A percentile compares a stretch with the other conserved stretches of the same genome.
Conservation (phyloP, 1,140 invertebrate species). For the Drosophila hydei region DNA sequence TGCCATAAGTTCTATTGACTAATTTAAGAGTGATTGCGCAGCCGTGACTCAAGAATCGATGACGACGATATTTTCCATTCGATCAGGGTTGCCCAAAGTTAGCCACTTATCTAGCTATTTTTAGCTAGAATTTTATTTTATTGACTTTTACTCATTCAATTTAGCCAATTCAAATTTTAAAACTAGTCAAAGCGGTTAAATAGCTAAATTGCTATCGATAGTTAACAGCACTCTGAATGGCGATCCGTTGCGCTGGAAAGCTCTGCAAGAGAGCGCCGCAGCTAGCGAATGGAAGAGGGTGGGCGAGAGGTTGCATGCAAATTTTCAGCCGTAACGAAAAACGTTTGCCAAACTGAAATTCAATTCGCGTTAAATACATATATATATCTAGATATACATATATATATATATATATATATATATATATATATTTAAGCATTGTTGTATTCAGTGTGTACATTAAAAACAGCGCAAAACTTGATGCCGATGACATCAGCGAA, state of each 20-base stretch:
- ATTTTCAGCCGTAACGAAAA: constrained; percentile 6
- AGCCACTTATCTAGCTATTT: not conserved
- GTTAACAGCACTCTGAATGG: not conserved
- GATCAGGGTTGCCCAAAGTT: not conserved
- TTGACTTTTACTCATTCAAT: too few species aligned
- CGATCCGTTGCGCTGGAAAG: constrained; percentile 6
- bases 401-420: constrained; percentile 6
- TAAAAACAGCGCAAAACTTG: constrained; percentile 24
- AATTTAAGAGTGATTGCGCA: constrained; percentile 15
- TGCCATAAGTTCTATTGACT: constrained; percentile 25
- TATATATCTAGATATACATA: not conserved
- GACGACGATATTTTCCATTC: constrained; percentile 5
- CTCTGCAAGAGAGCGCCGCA: not conserved
- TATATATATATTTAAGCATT: constrained; percentile 9
- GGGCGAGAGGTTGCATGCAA: constrained; percentile 8
- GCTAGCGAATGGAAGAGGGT: not conserved
- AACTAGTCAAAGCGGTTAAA: too few species aligned
- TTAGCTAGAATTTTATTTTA: too few species aligned
- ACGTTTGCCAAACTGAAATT: constrained; percentile 18
- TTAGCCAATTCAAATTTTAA: too few species aligned
- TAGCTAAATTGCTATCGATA: not conserved
- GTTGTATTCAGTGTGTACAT: constrained; percentile 19
- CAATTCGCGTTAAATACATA: constrained; percentile 10
- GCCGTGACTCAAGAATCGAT: constrained; percentile 33
- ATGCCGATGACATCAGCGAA: constrained; percentile 62